These are phyloP conservation scores for Merodon equestris DNA, from an alignment of 2,888 invertebrate genomes.

Conservation along the genomic window DNA sequence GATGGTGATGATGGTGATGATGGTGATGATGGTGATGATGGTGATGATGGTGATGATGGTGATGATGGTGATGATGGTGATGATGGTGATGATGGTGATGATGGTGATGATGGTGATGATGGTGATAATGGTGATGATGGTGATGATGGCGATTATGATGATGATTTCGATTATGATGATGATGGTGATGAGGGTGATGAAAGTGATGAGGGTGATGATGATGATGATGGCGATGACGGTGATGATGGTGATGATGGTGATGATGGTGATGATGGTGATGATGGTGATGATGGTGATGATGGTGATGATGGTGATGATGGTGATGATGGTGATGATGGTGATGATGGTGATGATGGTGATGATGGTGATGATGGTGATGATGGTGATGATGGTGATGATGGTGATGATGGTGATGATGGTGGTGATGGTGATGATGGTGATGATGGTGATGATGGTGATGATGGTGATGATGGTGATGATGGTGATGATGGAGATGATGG, in stretches of 20 bases:
- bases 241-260: conserved; percentile 2
- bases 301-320: neutral
- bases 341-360: neutral
- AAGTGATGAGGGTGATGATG: too few species aligned
- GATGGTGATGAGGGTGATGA: too few species aligned
- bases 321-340: neutral
- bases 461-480: neutral
- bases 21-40: conserved; percentile 2
- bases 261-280: conserved; percentile 2
- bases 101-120: conserved; percentile 4
- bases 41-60: conserved; percentile 2
- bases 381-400: neutral
- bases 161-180: too few species aligned
- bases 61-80: conserved; percentile 2
- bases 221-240: conserved; percentile 1
- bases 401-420: neutral
- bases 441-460: neutral
- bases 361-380: neutral
- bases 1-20: conserved; percentile 2
- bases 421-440: neutral
- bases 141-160: too few species aligned
- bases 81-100: conserved; percentile 2
- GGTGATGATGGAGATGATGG: neutral
- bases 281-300: conserved; percentile 4
- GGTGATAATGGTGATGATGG: conserved; percentile 2